phyloP scores from a whole-genome alignment of 2,888 invertebrate genomes.

The Abrostola triplasia region DNA sequence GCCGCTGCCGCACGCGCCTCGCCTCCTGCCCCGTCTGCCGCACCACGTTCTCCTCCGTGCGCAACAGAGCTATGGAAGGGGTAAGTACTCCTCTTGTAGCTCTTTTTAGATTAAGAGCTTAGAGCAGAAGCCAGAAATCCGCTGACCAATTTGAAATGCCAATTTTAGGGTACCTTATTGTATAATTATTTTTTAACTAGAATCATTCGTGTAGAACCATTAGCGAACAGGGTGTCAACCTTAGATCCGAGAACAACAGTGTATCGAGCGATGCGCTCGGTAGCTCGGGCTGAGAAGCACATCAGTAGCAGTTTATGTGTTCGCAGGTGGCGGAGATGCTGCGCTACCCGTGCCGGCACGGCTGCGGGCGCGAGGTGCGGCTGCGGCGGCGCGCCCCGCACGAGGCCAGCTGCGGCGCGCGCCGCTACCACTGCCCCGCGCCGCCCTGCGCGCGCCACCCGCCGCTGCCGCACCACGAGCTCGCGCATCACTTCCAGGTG shows the following conservation, averaged over 20 bases:
- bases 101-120: not conserved
- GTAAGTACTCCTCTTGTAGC: constrained; percentile 62
- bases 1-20: constrained; percentile 87
- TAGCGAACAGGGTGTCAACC: too few species aligned
- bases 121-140: too few species aligned
- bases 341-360: constrained; percentile 87
- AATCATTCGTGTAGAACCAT: too few species aligned
- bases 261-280: not conserved
- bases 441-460: constrained; percentile 69
- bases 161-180: too few species aligned
- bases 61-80: constrained; percentile 88
- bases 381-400: constrained; percentile 80
- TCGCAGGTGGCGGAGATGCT: constrained; percentile 84
- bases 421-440: constrained; percentile 84
- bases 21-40: constrained; percentile 89
- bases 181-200: too few species aligned
- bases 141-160: too few species aligned
- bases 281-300: constrained; percentile 5
- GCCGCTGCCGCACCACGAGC: constrained; percentile 62
- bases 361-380: constrained; percentile 81
- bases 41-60: constrained; percentile 82
- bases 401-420: constrained; percentile 82
- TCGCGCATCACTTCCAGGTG: constrained; percentile 67
- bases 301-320: constrained; percentile 7
- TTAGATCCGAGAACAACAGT: not conserved